Conservation (phyloP, 2,888 invertebrate genomes). For the Barypeithes pellucidus region DNA sequence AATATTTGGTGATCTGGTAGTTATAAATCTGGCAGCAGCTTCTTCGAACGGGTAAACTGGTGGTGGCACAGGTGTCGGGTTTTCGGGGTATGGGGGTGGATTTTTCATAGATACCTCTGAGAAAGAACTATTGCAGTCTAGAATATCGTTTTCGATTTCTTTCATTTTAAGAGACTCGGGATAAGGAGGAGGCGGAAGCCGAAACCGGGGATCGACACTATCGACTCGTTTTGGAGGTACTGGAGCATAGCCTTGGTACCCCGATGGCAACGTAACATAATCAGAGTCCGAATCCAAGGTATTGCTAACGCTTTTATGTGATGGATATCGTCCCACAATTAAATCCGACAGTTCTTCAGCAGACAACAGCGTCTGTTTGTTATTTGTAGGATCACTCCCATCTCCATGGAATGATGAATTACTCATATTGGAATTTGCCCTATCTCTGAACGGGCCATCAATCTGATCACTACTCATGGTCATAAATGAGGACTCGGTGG, state of each 20-base stretch:
- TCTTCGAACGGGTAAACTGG: conserved; percentile 79
- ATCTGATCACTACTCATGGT: conserved; percentile 66
- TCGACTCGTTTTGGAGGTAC: conserved; percentile 82
- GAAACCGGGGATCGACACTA: conserved; percentile 71
- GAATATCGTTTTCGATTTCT: conserved; percentile 53
- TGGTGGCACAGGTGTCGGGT: conserved; percentile 72
- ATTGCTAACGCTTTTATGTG: conserved; percentile 85
- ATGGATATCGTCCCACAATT: conserved; percentile 87
- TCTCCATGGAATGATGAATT: conserved; percentile 89
- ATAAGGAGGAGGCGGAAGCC: conserved; percentile 72
- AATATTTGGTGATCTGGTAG: conserved; percentile 83
- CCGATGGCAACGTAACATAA: conserved; percentile 84
- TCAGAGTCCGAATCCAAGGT: conserved; percentile 92
- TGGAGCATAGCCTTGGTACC: conserved; percentile 73
- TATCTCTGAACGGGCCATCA: conserved; percentile 75
- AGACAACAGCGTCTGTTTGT: conserved; percentile 82
- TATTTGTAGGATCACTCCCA: conserved; percentile 91
- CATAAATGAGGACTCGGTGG: conserved; percentile 62
- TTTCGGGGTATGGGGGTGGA: conserved; percentile 79
- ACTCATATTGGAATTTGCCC: conserved; percentile 87
- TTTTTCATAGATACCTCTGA: conserved; percentile 71
- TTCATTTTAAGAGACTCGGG: conserved; percentile 64
- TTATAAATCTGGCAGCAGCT: conserved; percentile 84
- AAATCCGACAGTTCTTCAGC: conserved; percentile 89
- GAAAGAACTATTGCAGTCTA: conserved; percentile 63